Conservation (phyloP, 2,113 vertebrate genomes). For the Arizona elegans region DNA sequence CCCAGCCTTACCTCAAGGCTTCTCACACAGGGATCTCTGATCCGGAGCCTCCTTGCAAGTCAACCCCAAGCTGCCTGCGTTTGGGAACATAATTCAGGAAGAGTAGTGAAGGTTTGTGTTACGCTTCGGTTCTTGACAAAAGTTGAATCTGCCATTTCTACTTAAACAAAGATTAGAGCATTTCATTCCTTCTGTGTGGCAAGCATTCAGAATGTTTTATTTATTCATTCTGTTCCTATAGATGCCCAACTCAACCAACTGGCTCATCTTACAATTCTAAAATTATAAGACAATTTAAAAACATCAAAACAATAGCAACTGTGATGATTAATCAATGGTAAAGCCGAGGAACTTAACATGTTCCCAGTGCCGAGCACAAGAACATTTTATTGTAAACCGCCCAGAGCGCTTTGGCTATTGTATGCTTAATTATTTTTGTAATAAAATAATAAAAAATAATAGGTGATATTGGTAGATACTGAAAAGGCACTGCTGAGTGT, state of each 20-base stretch:
- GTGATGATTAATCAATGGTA: too few relatives aligned
- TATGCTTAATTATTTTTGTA: background rate
- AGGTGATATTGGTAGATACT: background rate
- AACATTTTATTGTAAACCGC: background rate
- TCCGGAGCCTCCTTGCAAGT: background rate
- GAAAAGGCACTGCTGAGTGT: background rate
- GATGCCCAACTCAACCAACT: too few relatives aligned
- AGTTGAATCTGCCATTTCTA: background rate
- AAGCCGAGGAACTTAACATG: too few relatives aligned
- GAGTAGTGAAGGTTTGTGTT: background rate
- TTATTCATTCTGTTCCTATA: too few relatives aligned
- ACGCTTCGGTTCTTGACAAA: background rate
- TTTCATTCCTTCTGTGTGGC: background rate
- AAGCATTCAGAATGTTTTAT: background rate
- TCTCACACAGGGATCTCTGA: background rate
- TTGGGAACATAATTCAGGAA: background rate
- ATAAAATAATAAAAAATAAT: background rate
- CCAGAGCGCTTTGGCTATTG: background rate
- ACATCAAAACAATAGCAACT: too few relatives aligned
- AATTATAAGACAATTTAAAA: too few relatives aligned
- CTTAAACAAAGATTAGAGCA: background rate
- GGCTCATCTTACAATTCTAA: too few relatives aligned
- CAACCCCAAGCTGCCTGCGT: background rate
- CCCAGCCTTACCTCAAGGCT: background rate
- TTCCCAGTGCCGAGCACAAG: too few relatives aligned